Evolutionary conservation across 2,113 vertebrate species (phyloP).

Genomic region (Clarias macrocephalus): DNA sequence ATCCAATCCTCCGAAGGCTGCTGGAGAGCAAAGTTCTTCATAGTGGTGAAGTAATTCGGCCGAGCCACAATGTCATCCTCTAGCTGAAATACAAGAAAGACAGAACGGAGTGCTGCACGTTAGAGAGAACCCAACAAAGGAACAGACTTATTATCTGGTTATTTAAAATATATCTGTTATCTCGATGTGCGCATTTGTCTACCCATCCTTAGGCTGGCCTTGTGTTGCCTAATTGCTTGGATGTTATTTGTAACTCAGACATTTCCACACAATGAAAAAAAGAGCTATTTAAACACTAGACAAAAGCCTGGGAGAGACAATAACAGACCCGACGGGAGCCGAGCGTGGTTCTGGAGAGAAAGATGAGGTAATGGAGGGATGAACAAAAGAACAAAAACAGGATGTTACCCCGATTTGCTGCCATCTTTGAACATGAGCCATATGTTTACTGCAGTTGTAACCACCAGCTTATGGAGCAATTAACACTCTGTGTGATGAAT

Average conservation of each 20-base stretch:
- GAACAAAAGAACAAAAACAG: slow-evolving; percentile 26
- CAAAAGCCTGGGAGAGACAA: slow-evolving; percentile 15
- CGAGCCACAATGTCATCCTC: slow-evolving; percentile 98
- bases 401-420: slow-evolving; percentile 21
- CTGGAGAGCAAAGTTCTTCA: slow-evolving; percentile 99
- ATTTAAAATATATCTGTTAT: slow-evolving; percentile 8
- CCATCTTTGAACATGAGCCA: slow-evolving; percentile 26
- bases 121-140: slow-evolving; percentile 4
- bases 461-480: slow-evolving; percentile 12
- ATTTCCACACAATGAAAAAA: not conserved
- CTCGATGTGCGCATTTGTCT: slow-evolving; percentile 7
- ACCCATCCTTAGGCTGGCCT: not conserved
- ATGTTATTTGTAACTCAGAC: slow-evolving; percentile 8
- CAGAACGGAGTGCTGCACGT: not conserved
- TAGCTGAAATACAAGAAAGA: slow-evolving; percentile 71
- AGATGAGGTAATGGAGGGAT: slow-evolving; percentile 14
- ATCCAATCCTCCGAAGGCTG: slow-evolving; percentile 98
- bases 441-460: slow-evolving; percentile 27
- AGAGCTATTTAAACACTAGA: slow-evolving; percentile 2
- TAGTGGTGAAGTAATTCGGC: slow-evolving; percentile 97
- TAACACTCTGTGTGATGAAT: slow-evolving; percentile 28
- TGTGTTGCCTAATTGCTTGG: not conserved
- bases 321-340: not conserved
- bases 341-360: not conserved
- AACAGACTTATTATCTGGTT: slow-evolving; percentile 3